Evolutionary conservation across 2,888 invertebrate genomes (phyloP).

Genomic region (Apamea epomidion): DNA sequence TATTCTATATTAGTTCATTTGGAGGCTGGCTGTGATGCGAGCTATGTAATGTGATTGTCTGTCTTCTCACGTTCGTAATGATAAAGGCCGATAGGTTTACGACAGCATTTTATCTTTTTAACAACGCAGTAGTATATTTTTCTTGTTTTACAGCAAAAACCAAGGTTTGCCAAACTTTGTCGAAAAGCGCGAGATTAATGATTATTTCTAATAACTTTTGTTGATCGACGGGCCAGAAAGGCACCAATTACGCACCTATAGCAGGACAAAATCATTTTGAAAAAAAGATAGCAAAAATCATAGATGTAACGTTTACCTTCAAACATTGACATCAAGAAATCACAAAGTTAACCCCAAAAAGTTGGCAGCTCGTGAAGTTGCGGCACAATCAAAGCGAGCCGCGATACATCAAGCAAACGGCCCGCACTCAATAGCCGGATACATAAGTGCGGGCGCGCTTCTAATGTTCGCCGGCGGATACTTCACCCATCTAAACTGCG

Average conservation of each 20-base stretch:
- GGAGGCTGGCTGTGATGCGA: conserved; percentile 32
- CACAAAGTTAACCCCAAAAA: conserved; percentile 21
- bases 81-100: background rate
- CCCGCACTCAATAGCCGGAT: conserved; percentile 51
- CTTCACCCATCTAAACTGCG: conserved; percentile 68
- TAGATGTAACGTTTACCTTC: background rate
- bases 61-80: conserved; percentile 1
- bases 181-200: too few species aligned
- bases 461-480: conserved; percentile 60
- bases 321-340: conserved; percentile 7
- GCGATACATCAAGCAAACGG: conserved; percentile 53
- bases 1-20: conserved; percentile 60
- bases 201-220: background rate
- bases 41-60: conserved; percentile 46
- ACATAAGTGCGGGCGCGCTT: conserved; percentile 44
- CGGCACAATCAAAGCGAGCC: conserved; percentile 37
- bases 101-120: background rate
- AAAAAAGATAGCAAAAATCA: background rate
- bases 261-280: background rate
- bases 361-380: conserved; percentile 26
- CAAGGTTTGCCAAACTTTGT: background rate
- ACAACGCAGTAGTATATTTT: background rate
- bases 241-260: background rate
- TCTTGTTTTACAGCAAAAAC: background rate
- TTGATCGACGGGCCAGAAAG: background rate